These are phyloP conservation scores for Pseudolycoriella hygida DNA, from an alignment of 2,888 invertebrate species.

Conservation along the genomic window DNA sequence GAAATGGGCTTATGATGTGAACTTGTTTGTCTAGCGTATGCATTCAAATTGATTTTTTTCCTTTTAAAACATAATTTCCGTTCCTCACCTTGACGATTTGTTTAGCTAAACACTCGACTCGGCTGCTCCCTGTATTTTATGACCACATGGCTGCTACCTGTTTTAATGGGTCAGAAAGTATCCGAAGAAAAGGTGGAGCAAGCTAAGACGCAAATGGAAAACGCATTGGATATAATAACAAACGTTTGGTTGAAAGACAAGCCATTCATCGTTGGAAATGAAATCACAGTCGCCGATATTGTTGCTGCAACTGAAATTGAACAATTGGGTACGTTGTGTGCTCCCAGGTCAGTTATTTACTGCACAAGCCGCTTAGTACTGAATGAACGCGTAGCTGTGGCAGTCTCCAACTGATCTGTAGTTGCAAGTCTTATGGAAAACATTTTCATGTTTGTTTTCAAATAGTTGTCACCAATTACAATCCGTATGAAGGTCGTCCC, in stretches of 20 bases:
- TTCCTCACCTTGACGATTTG: no score
- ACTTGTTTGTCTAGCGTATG: no score
- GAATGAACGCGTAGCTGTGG: no score
- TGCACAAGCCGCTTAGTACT: no score
- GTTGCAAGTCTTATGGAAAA: no score
- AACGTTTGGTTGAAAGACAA: constrained; percentile 37
- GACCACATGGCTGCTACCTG: no score
- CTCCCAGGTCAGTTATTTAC: no score
- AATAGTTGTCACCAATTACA: constrained; percentile 47
- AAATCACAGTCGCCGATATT: constrained; percentile 54
- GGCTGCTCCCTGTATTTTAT: constrained; percentile 29
- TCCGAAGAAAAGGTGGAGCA: constrained; percentile 26
- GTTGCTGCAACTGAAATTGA: constrained; percentile 61
- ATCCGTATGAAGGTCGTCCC: constrained; percentile 39
- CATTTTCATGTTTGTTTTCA: background rate
- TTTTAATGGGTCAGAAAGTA: constrained; percentile 29
- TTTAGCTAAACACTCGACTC: constrained; percentile 32
- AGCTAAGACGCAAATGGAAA: constrained; percentile 32
- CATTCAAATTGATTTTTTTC: no score
- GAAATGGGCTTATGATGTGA: no score
- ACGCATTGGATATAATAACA: constrained; percentile 30
- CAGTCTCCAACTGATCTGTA: no score
- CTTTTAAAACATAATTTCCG: no score
- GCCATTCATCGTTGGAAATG: constrained; percentile 38
- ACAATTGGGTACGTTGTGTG: constrained; percentile 39